Evolutionary conservation across 2,888 invertebrate genomes (phyloP), one percentile per base, ranked within the genome.

Genomic region (Cataglyphis altisquamis): DNA sequence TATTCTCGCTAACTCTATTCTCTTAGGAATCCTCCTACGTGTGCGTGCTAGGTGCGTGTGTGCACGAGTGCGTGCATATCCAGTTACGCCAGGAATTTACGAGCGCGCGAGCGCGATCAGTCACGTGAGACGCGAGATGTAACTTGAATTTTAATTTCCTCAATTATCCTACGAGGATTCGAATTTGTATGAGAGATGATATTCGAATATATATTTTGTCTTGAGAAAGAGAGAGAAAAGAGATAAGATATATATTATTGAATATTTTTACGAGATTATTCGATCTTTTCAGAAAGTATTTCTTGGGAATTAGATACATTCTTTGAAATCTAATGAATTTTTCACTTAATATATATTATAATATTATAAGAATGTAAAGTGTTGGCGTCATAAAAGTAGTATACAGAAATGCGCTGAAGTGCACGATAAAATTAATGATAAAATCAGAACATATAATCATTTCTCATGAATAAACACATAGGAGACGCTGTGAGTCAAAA

Each of bases 1-100:
- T 92, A 93, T 92, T 92, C 93, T 90, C 92, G 91, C 91, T 91
- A 91, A 92, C 92, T 92, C 91, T 90, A 91, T 91, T 91, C 92
- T 92, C 91, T 89, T 90, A 91, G 89, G 87, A 87, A 83, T 85
- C 84, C 75, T 80, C 52, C 82, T 55, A 60, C 63, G 52, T 52
- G 21, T 29, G n/a, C 0, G 36, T 6, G 8, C n/a, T 45, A 6
- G 3, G 1, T n/a, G 9, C 5, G 64, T 25, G 32, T 10, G 32
- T 36, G 5, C 4, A 10, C 41, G 62, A 21, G 57, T 12, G 36
- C 62, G 55, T 52, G 41, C 29, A 9, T 36, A 52, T 52, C 48
- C n/a, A n/a, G 48, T 39, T 57, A 21, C 25, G 67, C 45, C 48
- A 39, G 25, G 63, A 32, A 64, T 68, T 55, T n/a, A 36, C 25